Evolutionary conservation across 1,140 invertebrate genomes (phyloP), one percentile per base, ranked within the genome.

Genomic region (Bombus sylvicola): DNA sequence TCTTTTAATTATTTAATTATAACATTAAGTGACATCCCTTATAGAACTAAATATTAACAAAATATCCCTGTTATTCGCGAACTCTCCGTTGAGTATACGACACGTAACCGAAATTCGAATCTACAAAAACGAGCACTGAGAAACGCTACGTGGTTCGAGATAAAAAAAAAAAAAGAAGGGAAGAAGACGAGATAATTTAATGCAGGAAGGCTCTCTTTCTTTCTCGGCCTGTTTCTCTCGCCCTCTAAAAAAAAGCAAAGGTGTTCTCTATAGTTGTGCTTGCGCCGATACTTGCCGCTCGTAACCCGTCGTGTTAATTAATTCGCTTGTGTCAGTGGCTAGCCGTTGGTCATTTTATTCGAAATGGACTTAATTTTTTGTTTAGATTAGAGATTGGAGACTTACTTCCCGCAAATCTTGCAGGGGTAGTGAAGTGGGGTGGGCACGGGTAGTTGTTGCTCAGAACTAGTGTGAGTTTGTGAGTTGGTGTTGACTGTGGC

Each of bases 401-500:
- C 98, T 98, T 98, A 99, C 98, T 99, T 99, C 96, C 98, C 98
- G 97, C 98, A 99, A 94, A 99, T 97, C 96, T 98, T 98, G 97
- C 98, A 99, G 92, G 98, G 98, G 96, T 98, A 97, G 92, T 96
- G 94, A 94, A 95, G 95, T 94, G 92, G 94, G 95, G 94, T 95
- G 92, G 95, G 94, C 94, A 94, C 94, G 94, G 94, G 94, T 95
- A 94, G 93, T 94, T 94, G 94, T 95, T 95, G 94, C 94, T 95
- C 94, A 94, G 93, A 94, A 95, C 95, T 95, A 95, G 94, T 95
- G 95, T 95, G 94, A 95, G 94, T 95, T 95, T 95, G 89, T 96
- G 95, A 94, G 96, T 95, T 94, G 96, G 95, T 93, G 96, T 96
- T 92, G 95, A 95, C 89, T 96, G 96, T 94, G 95, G 95, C 91